These are phyloP conservation scores for Diglossa cyanea DNA, from an alignment of 2,797 vertebrate species.

Conservation along the genomic window DNA sequence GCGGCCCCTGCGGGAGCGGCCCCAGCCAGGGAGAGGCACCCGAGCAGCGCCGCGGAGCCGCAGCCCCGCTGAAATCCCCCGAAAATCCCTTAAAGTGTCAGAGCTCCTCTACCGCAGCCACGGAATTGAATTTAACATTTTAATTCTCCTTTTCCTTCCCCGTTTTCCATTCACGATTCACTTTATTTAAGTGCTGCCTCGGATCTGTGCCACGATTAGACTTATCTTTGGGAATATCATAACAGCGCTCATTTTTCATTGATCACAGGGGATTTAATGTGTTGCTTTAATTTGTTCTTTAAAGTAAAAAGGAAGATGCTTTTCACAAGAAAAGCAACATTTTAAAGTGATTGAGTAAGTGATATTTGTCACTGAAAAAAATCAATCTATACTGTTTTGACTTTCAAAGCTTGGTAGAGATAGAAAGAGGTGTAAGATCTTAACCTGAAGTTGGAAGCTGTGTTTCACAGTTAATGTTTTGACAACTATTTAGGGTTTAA, in stretches of 20 bases:
- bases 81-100: fast-evolving
- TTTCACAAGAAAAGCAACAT: fast-evolving
- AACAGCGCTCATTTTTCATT: neutral
- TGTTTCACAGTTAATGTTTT: neutral
- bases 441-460: neutral
- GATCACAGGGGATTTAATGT: neutral
- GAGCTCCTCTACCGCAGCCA: fast-evolving
- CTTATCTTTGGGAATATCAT: neutral
- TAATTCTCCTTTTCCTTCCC: neutral
- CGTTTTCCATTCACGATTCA: neutral
- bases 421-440: neutral
- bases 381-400: neutral
- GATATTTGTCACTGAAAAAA: neutral
- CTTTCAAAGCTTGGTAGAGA: neutral
- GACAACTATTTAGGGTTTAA: neutral
- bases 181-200: neutral
- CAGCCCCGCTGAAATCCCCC: neutral
- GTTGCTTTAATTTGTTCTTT: neutral
- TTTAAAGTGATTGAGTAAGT: neutral
- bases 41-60: fast-evolving
- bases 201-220: neutral
- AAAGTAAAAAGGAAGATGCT: neutral
- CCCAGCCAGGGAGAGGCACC: fast-evolving
- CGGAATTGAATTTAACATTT: fast-evolving
- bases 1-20: neutral